Evolutionary conservation across 2,113 vertebrate genomes (phyloP).

Genomic region (Dipodomys stephensi): DNA sequence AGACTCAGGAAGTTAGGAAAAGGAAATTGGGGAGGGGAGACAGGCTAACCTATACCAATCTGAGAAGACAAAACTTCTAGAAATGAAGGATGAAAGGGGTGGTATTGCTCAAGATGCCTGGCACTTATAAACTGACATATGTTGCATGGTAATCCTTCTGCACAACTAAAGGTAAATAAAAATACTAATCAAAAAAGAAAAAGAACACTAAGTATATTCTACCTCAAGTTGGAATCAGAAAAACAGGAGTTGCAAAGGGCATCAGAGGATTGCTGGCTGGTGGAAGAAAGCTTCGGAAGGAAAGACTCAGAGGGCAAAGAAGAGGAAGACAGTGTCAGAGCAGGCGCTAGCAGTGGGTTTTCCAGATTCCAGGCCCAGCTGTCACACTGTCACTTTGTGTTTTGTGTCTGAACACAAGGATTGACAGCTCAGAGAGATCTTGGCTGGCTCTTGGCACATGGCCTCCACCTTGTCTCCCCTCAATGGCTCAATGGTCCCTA

Average conservation of each 20-base stretch:
- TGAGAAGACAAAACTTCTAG: neutral
- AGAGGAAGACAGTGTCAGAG: neutral
- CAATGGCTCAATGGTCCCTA: no score
- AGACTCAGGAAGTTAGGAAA: neutral
- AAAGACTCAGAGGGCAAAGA: neutral
- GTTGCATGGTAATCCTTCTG: neutral
- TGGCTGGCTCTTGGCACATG: neutral
- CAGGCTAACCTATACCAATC: neutral
- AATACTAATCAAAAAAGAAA: neutral
- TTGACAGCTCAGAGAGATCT: neutral
- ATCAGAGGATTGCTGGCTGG: neutral
- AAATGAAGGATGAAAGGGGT: neutral
- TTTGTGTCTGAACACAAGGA: neutral
- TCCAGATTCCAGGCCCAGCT: neutral
- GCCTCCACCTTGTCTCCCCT: neutral
- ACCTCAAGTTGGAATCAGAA: neutral
- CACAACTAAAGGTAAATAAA: neutral
- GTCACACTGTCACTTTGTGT: accelerated
- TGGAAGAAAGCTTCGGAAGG: neutral
- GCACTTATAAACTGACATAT: neutral
- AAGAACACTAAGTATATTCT: neutral
- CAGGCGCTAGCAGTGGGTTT: accelerated
- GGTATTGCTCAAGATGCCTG: no score
- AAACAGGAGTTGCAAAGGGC: neutral
- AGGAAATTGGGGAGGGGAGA: neutral